phyloP scores from a whole-genome alignment of 2,113 vertebrate species.

The Vulpes vulpes region DNA sequence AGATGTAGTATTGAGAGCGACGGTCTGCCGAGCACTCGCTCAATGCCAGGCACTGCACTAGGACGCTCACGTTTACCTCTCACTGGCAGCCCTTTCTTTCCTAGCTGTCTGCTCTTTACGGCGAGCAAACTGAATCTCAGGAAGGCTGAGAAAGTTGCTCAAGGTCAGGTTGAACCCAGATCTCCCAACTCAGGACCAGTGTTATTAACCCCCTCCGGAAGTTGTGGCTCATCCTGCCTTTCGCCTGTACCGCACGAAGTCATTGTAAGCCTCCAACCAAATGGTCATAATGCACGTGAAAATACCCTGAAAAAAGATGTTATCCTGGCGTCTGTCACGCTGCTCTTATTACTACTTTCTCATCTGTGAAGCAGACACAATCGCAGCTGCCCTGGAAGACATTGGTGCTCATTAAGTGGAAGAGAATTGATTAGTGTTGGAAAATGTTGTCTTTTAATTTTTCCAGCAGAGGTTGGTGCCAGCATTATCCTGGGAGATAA shows the following conservation, averaged over 20 bases:
- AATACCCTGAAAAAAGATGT: neutral
- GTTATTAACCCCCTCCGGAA: neutral
- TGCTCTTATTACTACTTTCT: neutral
- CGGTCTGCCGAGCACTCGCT: neutral
- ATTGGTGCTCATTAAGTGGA: rapidly evolving
- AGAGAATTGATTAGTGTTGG: neutral
- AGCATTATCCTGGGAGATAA: neutral
- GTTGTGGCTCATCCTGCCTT: rapidly evolving
- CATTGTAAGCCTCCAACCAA: too few species aligned
- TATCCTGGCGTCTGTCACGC: rapidly evolving
- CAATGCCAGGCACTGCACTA: rapidly evolving
- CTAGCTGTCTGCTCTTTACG: neutral
- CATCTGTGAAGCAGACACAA: neutral
- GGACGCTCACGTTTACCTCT: neutral
- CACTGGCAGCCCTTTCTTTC: neutral
- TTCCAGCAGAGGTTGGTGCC: neutral
- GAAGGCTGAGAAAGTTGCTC: neutral
- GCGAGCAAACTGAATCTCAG: neutral
- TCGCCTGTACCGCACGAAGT: rapidly evolving
- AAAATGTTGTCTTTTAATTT: neutral
- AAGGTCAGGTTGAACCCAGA: neutral
- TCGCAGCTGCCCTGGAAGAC: neutral
- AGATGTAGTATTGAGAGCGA: rapidly evolving
- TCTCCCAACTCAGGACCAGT: neutral
- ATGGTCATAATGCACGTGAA: rapidly evolving